phyloP scores from a whole-genome alignment of 2,888 invertebrate species.

The Saturnia japonica region DNA sequence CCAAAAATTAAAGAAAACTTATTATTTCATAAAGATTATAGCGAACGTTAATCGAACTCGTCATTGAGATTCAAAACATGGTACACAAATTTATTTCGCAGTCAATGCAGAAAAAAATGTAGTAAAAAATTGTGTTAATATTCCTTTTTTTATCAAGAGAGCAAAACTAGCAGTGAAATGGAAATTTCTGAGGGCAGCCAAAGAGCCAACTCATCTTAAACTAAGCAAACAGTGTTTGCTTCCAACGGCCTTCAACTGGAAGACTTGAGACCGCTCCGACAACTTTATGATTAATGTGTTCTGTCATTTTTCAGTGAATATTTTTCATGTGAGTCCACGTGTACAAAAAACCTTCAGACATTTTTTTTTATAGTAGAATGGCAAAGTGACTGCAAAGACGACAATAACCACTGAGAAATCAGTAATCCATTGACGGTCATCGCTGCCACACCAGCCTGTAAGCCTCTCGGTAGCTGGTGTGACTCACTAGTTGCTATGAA shows the following conservation, averaged over 20 bases:
- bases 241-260: slow-evolving; percentile 27
- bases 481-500: too few species aligned
- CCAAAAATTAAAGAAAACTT: too few species aligned
- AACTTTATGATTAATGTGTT: slow-evolving; percentile 17
- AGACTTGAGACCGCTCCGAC: slow-evolving; percentile 19
- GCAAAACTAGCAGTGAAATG: background rate
- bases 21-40: too few species aligned
- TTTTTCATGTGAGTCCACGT: background rate
- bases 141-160: background rate
- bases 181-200: slow-evolving; percentile 19
- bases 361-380: background rate
- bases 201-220: slow-evolving; percentile 32
- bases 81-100: background rate
- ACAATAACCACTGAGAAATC: too few species aligned
- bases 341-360: background rate
- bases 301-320: background rate
- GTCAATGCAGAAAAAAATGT: background rate
- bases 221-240: slow-evolving; percentile 33
- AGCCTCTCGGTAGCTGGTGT: too few species aligned
- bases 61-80: too few species aligned
- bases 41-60: too few species aligned
- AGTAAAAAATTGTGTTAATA: background rate
- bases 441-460: too few species aligned
- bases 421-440: too few species aligned
- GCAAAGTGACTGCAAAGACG: too few species aligned